These are phyloP conservation scores for Marasmarcha lunaedactyla DNA, from an alignment of 2,888 invertebrate genomes.

Conservation along the genomic window DNA sequence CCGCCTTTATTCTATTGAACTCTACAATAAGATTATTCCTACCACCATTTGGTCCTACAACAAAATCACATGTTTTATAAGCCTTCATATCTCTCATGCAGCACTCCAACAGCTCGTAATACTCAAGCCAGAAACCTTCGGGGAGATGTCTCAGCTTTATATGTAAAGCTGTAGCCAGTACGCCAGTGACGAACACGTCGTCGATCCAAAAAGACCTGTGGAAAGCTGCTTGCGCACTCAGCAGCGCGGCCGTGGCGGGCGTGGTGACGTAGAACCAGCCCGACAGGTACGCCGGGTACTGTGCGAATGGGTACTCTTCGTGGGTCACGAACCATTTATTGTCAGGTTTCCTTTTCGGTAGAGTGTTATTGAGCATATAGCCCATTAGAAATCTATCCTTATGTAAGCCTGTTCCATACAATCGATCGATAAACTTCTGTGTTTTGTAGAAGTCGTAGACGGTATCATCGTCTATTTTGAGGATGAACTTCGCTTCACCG, in stretches of 20 bases:
- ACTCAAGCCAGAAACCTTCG: slow-evolving; percentile 74
- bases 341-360: slow-evolving; percentile 72
- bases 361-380: slow-evolving; percentile 74
- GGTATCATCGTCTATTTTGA: slow-evolving; percentile 88
- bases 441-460: slow-evolving; percentile 76
- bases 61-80: slow-evolving; percentile 73
- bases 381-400: slow-evolving; percentile 65
- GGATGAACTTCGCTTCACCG: slow-evolving; percentile 69
- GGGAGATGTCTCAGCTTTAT: slow-evolving; percentile 70
- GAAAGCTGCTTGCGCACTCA: slow-evolving; percentile 66
- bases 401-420: slow-evolving; percentile 16
- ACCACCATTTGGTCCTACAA: slow-evolving; percentile 84
- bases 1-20: slow-evolving; percentile 72
- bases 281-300: slow-evolving; percentile 82
- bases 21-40: slow-evolving; percentile 75
- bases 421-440: slow-evolving; percentile 22
- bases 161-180: slow-evolving; percentile 72
- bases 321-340: slow-evolving; percentile 86
- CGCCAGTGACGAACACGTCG: slow-evolving; percentile 87
- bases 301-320: slow-evolving; percentile 70
- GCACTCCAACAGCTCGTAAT: slow-evolving; percentile 79
- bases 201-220: slow-evolving; percentile 92
- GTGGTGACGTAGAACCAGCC: slow-evolving; percentile 89
- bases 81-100: slow-evolving; percentile 75
- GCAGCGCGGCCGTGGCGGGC: slow-evolving; percentile 66